Evolutionary conservation across 1,140 invertebrate genomes (phyloP).

Genomic region (Diuraphis noxia): DNA sequence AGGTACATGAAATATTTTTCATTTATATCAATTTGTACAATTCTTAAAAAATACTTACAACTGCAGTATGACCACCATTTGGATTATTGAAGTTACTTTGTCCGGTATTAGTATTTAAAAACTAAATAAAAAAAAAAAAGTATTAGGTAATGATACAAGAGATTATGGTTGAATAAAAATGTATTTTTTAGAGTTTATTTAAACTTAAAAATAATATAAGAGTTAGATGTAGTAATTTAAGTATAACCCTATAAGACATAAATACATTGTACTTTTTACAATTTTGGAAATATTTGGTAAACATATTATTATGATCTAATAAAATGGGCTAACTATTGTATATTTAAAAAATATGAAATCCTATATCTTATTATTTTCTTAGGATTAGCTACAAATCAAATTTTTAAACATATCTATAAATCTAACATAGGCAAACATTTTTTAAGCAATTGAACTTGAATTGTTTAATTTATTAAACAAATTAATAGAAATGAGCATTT

Average conservation of each 20-base stretch:
- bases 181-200: not conserved
- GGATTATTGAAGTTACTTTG: not conserved
- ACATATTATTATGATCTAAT: not conserved
- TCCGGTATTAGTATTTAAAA: conserved; percentile 30
- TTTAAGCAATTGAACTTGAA: too few relatives aligned
- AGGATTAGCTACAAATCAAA: not conserved
- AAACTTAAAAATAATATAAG: not conserved
- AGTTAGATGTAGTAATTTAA: not conserved
- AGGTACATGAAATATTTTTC: not conserved
- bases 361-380: not conserved
- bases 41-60: conserved; percentile 12
- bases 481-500: not conserved
- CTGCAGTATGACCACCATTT: conserved; percentile 37
- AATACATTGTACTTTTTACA: not conserved
- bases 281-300: not conserved
- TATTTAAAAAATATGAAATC: not conserved
- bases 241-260: not conserved
- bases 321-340: not conserved
- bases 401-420: not conserved
- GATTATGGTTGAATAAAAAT: not conserved
- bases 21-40: not conserved
- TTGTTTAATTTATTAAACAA: not conserved
- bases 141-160: too few relatives aligned
- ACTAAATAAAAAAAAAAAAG: not conserved
- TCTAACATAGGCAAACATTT: not conserved